Evolutionary conservation across 2,888 invertebrate genomes (phyloP), one percentile per base, ranked within the genome.

Genomic region (Zaprionus obscuricornis): DNA sequence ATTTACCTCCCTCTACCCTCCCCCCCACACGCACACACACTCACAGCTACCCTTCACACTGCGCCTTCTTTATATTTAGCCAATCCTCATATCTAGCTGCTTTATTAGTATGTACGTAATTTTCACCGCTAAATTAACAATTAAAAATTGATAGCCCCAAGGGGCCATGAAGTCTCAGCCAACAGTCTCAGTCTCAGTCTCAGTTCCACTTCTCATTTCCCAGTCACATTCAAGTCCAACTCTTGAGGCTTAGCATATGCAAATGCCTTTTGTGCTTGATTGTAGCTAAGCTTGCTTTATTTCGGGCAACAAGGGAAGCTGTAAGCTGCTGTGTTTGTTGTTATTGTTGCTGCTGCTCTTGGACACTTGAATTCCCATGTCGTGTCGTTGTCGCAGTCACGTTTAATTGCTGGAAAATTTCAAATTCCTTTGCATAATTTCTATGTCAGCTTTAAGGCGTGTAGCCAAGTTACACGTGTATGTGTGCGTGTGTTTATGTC

Each of bases 51-150:
- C 8, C 8, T 17, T 16, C 2, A 13, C 13, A 42, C 5, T n/a
- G n/a, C 20, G n/a, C 4, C 2, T 26, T 3, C 16, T 26, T 33
- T n/a, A n/a, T n/a, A n/a, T n/a, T n/a, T n/a, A n/a, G n/a, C n/a
- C n/a, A n/a, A n/a, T n/a, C 24, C 22, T 11, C 10, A 1, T 7
- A 34, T 18, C 45, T 27, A 39, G 16, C 51, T 39, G 65, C 56
- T 62, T 71, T 71, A 66, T 78, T 65, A 66, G 63, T 56, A 60
- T 65, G 68, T 84, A 74, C 85, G 68, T 62, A 62, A 84, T 86
- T 85, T 86, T 66, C 81, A 67, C 74, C 78, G 83, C 83, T 77
- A 81, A 81, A 81, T 81, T 81, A 86, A 81, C 86, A 81, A 81
- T 81, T 81, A 81, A 81, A 86, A 86, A 85, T 81, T 86, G 81